These are phyloP conservation scores for Menidia menidia DNA, from an alignment of 2,797 vertebrate genomes.

Conservation along the genomic window DNA sequence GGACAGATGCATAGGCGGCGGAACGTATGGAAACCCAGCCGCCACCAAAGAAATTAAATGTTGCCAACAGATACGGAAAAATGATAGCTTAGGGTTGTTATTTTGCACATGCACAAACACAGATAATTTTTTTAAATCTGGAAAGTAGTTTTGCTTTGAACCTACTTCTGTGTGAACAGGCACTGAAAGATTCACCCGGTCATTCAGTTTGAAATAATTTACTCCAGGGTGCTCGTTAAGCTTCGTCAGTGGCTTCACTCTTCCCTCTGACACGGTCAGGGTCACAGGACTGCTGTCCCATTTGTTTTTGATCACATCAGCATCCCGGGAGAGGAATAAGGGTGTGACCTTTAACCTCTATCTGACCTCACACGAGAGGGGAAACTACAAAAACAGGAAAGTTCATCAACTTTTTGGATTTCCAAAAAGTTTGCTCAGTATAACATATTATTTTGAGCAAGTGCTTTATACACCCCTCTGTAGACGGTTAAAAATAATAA, in stretches of 20 bases:
- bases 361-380: slow-evolving; percentile 34
- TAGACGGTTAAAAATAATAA: background rate
- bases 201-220: slow-evolving; percentile 21
- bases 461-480: background rate
- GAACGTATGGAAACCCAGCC: slow-evolving; percentile 22
- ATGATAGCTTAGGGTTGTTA: background rate
- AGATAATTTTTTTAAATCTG: background rate
- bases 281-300: slow-evolving; percentile 31
- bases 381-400: slow-evolving; percentile 1
- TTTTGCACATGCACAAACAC: slow-evolving; percentile 6
- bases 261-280: slow-evolving; percentile 53
- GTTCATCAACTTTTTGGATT: background rate
- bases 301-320: slow-evolving; percentile 54
- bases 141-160: background rate
- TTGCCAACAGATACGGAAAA: slow-evolving; percentile 17
- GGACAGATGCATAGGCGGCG: slow-evolving; percentile 34
- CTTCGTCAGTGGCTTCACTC: slow-evolving; percentile 32
- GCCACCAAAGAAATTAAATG: slow-evolving; percentile 4
- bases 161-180: background rate
- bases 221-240: slow-evolving; percentile 38
- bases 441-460: background rate
- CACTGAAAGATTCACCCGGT: background rate
- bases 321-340: slow-evolving; percentile 60
- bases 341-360: slow-evolving; percentile 47
- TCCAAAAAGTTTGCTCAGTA: slow-evolving; percentile 1